Base-by-base conservation (phyloP, 2,113 vertebrate genomes). In the Melanotaenia duboulayi region DNA sequence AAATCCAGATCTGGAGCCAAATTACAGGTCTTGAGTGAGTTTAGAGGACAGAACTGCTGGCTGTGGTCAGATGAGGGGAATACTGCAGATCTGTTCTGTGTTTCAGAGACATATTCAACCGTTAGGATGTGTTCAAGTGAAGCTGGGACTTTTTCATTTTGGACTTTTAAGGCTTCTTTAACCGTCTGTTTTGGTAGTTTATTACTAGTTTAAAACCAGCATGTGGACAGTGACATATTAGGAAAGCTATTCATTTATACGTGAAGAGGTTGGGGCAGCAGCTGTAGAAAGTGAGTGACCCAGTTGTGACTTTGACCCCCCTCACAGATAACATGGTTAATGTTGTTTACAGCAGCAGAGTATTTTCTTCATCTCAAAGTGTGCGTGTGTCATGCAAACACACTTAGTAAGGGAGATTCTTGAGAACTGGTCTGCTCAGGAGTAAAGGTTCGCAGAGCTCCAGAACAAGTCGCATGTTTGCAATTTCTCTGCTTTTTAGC, bases 11-110 rank as follows among this genome's bases (percentile, higher is more conserved):
- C 56, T 59, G 67, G 55, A 58, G n/a, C 39, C 42, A 69, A 69
- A 69, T 76, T 62, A 69, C 74, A 76, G 58, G 58, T 69, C 56
- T 78, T 62, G 40, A 51, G 39, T 60, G n/a, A 17, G 48, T 66
- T 66, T 61, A 4, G 49, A 61, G 16, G 44, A 32, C 9, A n/a
- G 52, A 49, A 32, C 46, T 35, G n/a, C 25, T 5, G 72, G 3
- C 23, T 68, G 65, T 17, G 65, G 54, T 11, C 49, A 54, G 28
- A 16, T 4, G 60, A 28, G 28, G 4, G 54, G 22, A 69, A 80
- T 32, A 59, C 58, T 44, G 66, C 60, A 8, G 4, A 12, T 35
- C 57, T 78, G 63, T 73, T 72, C 62, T 64, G 20, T 54, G 49
- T 73, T 64, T 40, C 20, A 20, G 61, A 61, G 40, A 73, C 20